These are phyloP conservation scores for Sphenopsis melanotis DNA, from an alignment of 2,797 vertebrate genomes.

Conservation along the genomic window DNA sequence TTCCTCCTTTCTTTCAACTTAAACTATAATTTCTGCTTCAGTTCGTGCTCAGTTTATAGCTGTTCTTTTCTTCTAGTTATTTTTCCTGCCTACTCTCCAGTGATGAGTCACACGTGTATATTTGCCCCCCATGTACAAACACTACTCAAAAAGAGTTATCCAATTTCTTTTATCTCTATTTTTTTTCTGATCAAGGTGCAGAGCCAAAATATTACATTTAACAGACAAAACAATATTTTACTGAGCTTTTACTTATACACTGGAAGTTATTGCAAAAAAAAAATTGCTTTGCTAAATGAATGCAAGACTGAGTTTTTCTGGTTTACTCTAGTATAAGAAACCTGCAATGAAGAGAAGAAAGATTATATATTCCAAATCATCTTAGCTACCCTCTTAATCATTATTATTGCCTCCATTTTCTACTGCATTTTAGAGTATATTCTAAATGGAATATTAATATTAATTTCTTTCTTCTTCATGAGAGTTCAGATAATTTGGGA, in stretches of 20 bases:
- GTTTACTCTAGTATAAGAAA: background rate
- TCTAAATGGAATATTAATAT: constrained; percentile 69
- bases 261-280: background rate
- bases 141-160: background rate
- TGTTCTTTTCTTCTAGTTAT: background rate
- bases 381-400: constrained; percentile 55
- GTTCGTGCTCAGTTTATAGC: background rate
- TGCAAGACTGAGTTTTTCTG: background rate
- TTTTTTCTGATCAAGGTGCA: background rate
- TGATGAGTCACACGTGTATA: background rate
- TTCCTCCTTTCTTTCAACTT: background rate
- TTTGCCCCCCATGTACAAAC: background rate
- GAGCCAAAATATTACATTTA: background rate
- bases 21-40: background rate
- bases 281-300: constrained; percentile 14
- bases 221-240: constrained; percentile 3
- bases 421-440: constrained; percentile 34
- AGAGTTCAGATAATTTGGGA: constrained; percentile 39
- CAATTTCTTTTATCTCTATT: background rate
- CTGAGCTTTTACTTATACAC: background rate
- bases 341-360: background rate
- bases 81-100: background rate
- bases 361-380: constrained; percentile 47
- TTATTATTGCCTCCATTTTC: constrained; percentile 33
- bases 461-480: constrained; percentile 47